These are phyloP conservation scores for Crocidura indochinensis DNA, from an alignment of 2,797 vertebrate species.

Conservation along the genomic window DNA sequence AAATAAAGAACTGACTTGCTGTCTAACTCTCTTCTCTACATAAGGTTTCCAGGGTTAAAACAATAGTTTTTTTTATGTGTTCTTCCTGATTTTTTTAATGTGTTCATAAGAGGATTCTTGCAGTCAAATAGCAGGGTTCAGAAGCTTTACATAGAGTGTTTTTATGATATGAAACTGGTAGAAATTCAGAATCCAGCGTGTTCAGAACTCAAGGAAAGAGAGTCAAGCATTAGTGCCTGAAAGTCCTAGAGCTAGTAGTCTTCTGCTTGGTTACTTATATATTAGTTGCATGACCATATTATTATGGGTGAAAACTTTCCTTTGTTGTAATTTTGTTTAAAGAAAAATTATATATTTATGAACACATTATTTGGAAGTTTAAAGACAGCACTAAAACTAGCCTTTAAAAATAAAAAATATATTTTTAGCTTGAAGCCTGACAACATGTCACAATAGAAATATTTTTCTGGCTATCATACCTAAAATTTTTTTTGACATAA, in stretches of 20 bases:
- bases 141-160: neutral
- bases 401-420: slow-evolving; percentile 64
- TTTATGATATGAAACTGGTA: neutral
- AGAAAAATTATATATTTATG: slow-evolving; percentile 1
- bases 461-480: neutral
- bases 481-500: slow-evolving; percentile 27
- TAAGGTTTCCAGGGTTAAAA: neutral
- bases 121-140: neutral
- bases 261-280: neutral
- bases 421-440: slow-evolving; percentile 67
- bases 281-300: neutral
- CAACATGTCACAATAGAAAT: neutral
- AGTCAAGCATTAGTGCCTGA: neutral
- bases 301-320: slow-evolving; percentile 12
- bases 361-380: slow-evolving; percentile 51
- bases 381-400: slow-evolving; percentile 53
- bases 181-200: neutral
- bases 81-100: slow-evolving; percentile 23
- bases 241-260: neutral
- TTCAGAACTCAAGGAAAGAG: neutral
- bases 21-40: slow-evolving; percentile 54
- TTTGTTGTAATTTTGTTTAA: slow-evolving; percentile 17
- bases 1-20: slow-evolving; percentile 66
- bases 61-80: neutral
- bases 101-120: slow-evolving; percentile 21